Conservation (phyloP, 2,797 vertebrate species). For the Selene dorsalis region DNA sequence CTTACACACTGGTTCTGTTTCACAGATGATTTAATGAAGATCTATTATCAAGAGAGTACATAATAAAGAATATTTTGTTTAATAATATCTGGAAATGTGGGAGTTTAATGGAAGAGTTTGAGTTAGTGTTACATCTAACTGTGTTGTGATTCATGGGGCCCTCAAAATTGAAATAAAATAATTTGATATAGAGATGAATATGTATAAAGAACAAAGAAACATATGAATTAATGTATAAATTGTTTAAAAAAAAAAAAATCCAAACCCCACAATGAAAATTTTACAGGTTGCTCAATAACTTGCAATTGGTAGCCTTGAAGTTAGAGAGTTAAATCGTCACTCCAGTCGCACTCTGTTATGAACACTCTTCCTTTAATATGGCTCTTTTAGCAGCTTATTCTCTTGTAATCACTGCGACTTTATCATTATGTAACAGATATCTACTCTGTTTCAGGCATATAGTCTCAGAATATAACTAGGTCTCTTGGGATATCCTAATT, state of each 20-base stretch:
- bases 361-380: conserved; percentile 10
- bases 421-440: conserved; percentile 70
- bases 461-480: conserved; percentile 57
- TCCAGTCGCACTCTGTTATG: not conserved
- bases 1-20: too few relatives aligned
- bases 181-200: not conserved
- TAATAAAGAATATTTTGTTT: too few relatives aligned
- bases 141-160: not conserved
- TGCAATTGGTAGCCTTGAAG: not conserved
- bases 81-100: too few relatives aligned
- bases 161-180: not conserved
- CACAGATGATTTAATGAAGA: too few relatives aligned
- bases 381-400: conserved; percentile 21
- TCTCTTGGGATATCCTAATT: conserved; percentile 75
- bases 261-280: not conserved
- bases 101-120: too few relatives aligned
- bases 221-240: not conserved
- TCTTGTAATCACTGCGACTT: conserved; percentile 47
- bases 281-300: not conserved
- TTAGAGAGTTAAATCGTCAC: not conserved
- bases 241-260: not conserved
- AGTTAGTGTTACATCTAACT: not conserved
- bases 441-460: conserved; percentile 57
- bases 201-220: too few relatives aligned
- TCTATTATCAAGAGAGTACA: too few relatives aligned